Evolutionary conservation across 2,113 vertebrate species (phyloP).

Genomic region (Origma solitaria): DNA sequence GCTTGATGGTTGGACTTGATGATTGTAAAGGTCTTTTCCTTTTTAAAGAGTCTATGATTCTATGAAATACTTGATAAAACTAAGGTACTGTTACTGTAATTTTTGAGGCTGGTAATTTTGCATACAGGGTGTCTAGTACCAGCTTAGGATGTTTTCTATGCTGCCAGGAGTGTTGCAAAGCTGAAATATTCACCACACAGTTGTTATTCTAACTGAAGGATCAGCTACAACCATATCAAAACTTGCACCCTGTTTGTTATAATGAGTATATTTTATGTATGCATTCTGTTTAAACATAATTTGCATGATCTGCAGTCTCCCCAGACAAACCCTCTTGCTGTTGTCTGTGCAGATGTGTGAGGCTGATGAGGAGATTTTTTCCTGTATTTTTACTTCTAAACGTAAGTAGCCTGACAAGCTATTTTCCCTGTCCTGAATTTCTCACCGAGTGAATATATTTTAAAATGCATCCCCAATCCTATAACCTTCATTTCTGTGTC

Average conservation of each 20-base stretch:
- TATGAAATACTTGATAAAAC: neutral
- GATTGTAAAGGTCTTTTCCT: neutral
- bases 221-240: fast-evolving
- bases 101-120: neutral
- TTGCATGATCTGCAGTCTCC: neutral
- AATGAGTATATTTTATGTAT: neutral
- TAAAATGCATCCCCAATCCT: neutral
- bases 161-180: neutral
- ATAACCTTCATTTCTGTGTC: neutral
- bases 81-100: fast-evolving
- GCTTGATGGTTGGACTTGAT: neutral
- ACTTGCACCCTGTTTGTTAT: neutral
- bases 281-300: neutral
- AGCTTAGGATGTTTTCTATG: neutral
- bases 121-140: neutral
- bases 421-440: neutral
- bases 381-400: neutral
- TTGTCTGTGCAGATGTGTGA: neutral
- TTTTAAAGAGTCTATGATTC: neutral
- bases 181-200: neutral
- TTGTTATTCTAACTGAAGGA: neutral
- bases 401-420: neutral
- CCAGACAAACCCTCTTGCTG: neutral
- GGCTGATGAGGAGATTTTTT: neutral
- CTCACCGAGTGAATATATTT: neutral